phyloP scores from a whole-genome alignment of 2,113 vertebrate genomes.

The Bungarus multicinctus region DNA sequence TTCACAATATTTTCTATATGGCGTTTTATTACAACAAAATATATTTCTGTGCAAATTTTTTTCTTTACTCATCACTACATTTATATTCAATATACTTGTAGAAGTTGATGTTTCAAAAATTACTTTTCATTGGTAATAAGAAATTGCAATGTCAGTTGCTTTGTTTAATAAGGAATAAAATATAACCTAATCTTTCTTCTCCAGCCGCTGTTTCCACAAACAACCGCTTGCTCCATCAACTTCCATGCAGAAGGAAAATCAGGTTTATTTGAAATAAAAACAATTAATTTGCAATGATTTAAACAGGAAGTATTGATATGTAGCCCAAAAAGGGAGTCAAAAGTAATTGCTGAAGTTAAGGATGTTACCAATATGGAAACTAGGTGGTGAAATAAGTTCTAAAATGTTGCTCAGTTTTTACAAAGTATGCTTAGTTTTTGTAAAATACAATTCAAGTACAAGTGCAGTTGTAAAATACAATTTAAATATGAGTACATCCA shows the following conservation, averaged over 20 bases:
- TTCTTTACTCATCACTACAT: not conserved
- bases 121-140: not conserved
- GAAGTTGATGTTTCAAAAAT: not conserved
- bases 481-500: not conserved
- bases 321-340: not conserved
- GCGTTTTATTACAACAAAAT: not conserved
- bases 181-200: not conserved
- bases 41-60: not conserved
- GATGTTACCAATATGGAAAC: conserved; percentile 31
- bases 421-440: not conserved
- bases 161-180: not conserved
- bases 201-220: not conserved
- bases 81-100: not conserved
- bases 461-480: not conserved
- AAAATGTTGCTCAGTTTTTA: not conserved
- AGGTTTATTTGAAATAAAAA: conserved; percentile 22
- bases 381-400: conserved; percentile 26
- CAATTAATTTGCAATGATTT: conserved; percentile 27
- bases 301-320: not conserved
- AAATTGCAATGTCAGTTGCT: not conserved
- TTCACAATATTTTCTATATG: not conserved
- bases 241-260: not conserved
- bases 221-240: no score
- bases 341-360: conserved; percentile 9
- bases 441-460: not conserved